Percentiles rank a stretch among this genome's conserved stretches.
Evolutionary conservation across 2,797 vertebrate genomes (phyloP).

Genomic region (Gobionotothen gibberifrons): DNA sequence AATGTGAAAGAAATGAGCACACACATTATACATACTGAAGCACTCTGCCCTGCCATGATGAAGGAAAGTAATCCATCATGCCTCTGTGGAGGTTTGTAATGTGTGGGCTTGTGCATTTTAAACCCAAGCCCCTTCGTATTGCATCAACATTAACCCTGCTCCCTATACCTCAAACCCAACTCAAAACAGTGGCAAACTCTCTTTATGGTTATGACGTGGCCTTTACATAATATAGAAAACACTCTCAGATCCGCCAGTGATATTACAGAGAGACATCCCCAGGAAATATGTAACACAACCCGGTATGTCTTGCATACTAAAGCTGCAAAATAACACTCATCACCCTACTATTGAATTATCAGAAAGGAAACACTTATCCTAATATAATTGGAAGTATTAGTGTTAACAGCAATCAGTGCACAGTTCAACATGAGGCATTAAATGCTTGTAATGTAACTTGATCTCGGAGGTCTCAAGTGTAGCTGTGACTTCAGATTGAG

Average conservation of each 20-base stretch:
- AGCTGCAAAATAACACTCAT: constrained; percentile 58
- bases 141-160: neutral
- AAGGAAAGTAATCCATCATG: constrained; percentile 22
- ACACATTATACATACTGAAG: neutral
- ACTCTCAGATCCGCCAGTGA: neutral
- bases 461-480: constrained; percentile 57
- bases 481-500: constrained; percentile 68
- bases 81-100: constrained; percentile 46
- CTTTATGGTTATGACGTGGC: neutral
- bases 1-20: neutral
- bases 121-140: constrained; percentile 15
- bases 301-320: constrained; percentile 29
- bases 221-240: neutral
- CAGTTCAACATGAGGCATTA: constrained; percentile 53
- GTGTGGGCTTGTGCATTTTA: constrained; percentile 48
- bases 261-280: constrained; percentile 7
- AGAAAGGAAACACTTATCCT: constrained; percentile 67
- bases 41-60: constrained; percentile 10
- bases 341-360: constrained; percentile 56
- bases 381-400: constrained; percentile 57
- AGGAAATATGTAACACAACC: constrained; percentile 44
- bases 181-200: constrained; percentile 17
- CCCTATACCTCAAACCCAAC: neutral
- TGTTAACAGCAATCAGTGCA: constrained; percentile 58
- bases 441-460: constrained; percentile 59